Base-by-base conservation (phyloP, 2,113 vertebrate genomes). In the Alces alces region DNA sequence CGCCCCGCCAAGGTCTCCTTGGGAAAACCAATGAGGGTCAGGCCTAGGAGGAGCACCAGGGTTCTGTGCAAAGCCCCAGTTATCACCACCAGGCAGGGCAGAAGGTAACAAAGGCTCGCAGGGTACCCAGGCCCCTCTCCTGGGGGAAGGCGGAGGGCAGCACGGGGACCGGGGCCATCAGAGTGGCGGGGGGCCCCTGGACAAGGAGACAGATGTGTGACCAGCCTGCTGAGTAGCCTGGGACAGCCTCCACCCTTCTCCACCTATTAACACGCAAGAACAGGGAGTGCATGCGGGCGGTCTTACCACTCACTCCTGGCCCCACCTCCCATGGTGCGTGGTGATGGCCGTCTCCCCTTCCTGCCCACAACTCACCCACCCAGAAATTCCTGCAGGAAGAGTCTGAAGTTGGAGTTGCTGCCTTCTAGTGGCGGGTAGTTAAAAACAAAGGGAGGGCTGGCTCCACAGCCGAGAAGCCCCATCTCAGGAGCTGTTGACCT, bases 91-190 rank as follows among this genome's bases (percentile, higher is more conserved):
- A 7, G n/a, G 66, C 17, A 0, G 30, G 83, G 6, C 14, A 3
- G 25, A 25, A 83, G 50, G 19, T 15, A 64, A 43, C 6, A 1
- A 27, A 19, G 47, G 54, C 54, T 82, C 50, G 11, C 3, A 57
- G 30, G 91, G 55, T 8, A 27, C 43, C 50, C 13, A 12, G 45
- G 6, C 21, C 79, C n/a, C 16, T 10, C 17, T 19, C 28, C 25
- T 27, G 10, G 21, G 8, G 28, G 7, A 61, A 76, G 66, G 30
- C 60, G 14, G 45, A 66, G 57, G n/a, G 84, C 25, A 89, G 85
- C 0, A 2, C 1, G 30, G 17, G 45, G 28, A 19, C 16, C 4
- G 5, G 5, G 21, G 30, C 27, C 33, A 36, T 45, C 21, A 1
- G 55, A 43, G 52, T 1, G 21, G 57, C 2, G 0, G 50, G 27